Conservation (phyloP, 2,888 invertebrate species). For the Lapara coniferarum region DNA sequence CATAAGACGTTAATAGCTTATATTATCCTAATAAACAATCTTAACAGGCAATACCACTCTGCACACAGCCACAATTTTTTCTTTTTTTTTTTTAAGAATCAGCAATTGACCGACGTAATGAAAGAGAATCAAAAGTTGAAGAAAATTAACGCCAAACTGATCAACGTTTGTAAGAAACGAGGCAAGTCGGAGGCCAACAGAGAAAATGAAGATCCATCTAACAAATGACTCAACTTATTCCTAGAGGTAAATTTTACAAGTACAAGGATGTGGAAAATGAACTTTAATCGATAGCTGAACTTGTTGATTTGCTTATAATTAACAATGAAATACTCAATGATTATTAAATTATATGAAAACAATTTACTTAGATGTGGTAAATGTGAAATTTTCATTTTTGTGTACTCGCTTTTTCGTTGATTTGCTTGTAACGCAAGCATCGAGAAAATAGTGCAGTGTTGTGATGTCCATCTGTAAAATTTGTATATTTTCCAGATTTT, state of each 20-base stretch:
- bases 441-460: neutral
- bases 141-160: slow-evolving; percentile 72
- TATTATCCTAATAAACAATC: too few relatives aligned
- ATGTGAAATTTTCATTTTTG: slow-evolving; percentile 2
- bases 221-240: slow-evolving; percentile 31
- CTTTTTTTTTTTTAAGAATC: slow-evolving; percentile 60
- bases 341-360: slow-evolving; percentile 30
- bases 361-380: slow-evolving; percentile 3
- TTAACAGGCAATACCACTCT: neutral
- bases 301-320: slow-evolving; percentile 33
- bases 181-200: slow-evolving; percentile 61
- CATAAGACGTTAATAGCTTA: too few relatives aligned
- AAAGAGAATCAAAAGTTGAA: slow-evolving; percentile 78
- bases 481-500: slow-evolving; percentile 7
- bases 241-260: neutral
- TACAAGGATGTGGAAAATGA: neutral
- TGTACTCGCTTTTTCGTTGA: neutral
- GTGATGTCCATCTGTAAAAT: slow-evolving; percentile 13
- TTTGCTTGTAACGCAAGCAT: neutral
- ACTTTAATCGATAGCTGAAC: slow-evolving; percentile 35
- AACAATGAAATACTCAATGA: slow-evolving; percentile 34
- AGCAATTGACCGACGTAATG: slow-evolving; percentile 74
- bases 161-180: slow-evolving; percentile 75
- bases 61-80: neutral
- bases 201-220: slow-evolving; percentile 65